phyloP scores from a whole-genome alignment of 2,888 invertebrate genomes.

The Chouioia cunea region DNA sequence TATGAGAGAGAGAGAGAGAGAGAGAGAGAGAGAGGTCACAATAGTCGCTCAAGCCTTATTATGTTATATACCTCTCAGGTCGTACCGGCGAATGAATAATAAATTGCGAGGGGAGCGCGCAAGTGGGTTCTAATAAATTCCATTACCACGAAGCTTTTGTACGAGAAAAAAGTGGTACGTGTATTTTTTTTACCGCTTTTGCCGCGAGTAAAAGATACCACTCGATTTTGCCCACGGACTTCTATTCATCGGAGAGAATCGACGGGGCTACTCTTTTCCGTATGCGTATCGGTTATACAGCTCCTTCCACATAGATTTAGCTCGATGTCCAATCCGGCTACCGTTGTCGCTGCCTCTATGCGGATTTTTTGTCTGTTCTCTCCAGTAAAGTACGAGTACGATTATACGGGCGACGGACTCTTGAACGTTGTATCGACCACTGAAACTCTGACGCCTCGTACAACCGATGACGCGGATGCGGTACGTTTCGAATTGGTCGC shows the following conservation, averaged over 20 bases:
- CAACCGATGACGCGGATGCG: too few species aligned
- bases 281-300: not conserved
- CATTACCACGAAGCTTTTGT: conserved; percentile 47
- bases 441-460: not conserved
- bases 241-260: not conserved
- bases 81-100: conserved; percentile 49
- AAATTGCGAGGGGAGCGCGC: conserved; percentile 51
- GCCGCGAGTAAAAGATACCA: not conserved
- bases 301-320: conserved; percentile 25
- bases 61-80: not conserved
- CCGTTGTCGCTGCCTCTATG: not conserved
- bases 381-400: not conserved
- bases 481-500: too few species aligned
- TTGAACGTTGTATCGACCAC: conserved; percentile 11
- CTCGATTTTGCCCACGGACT: conserved; percentile 5
- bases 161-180: too few species aligned
- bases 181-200: not conserved
- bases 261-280: conserved; percentile 8
- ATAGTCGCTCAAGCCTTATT: conserved; percentile 8
- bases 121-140: conserved; percentile 59
- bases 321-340: not conserved
- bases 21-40: conserved; percentile 51
- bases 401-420: not conserved
- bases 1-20: conserved; percentile 38
- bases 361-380: not conserved